phyloP scores from a whole-genome alignment of 2,888 invertebrate genomes.

The Hetaerina titia region DNA sequence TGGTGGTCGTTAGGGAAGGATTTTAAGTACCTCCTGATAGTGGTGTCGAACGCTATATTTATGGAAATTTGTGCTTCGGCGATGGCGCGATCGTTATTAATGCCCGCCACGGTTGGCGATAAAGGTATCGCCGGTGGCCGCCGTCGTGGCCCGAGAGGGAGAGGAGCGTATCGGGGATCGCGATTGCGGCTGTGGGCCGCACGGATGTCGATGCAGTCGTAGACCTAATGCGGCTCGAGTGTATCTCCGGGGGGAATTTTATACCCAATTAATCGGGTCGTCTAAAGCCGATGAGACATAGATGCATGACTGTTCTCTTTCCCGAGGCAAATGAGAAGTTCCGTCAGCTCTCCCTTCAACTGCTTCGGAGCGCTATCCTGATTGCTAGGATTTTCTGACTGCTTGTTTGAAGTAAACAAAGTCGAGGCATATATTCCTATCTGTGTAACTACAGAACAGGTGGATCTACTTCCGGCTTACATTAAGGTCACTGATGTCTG shows the following conservation, averaged over 20 bases:
- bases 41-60: neutral
- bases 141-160: neutral
- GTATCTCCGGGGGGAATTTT: neutral
- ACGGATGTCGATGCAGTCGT: neutral
- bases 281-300: neutral
- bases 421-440: neutral
- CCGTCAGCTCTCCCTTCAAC: neutral
- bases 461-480: no score
- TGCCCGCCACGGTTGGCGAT: neutral
- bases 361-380: neutral
- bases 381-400: neutral
- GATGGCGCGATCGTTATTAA: neutral
- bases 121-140: neutral
- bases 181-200: neutral
- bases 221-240: neutral
- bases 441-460: neutral
- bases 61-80: neutral
- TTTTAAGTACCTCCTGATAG: neutral
- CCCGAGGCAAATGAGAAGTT: neutral
- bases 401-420: neutral
- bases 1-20: neutral
- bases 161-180: neutral
- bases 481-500: no score
- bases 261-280: neutral
- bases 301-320: neutral